These are phyloP conservation scores for Antennarius striatus DNA, from an alignment of 2,113 vertebrate species.

Conservation along the genomic window DNA sequence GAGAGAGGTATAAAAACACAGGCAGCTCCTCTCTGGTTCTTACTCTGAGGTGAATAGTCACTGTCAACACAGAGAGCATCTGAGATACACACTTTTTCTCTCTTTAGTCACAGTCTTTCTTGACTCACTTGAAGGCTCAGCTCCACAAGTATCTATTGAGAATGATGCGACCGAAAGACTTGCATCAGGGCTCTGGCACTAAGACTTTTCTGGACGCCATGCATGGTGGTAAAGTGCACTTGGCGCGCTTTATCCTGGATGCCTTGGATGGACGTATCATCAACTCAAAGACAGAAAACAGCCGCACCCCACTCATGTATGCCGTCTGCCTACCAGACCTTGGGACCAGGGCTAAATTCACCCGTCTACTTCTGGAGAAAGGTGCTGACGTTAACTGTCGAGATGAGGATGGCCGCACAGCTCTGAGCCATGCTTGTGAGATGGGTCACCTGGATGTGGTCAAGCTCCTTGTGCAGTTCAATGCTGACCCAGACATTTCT, in stretches of 20 bases:
- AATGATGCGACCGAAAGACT: constrained; percentile 90
- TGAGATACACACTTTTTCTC: constrained; percentile 35
- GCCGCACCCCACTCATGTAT: constrained; percentile 87
- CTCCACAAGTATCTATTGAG: constrained; percentile 25
- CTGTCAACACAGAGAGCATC: constrained; percentile 52
- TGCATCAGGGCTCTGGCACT: constrained; percentile 87
- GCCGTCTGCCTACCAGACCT: constrained; percentile 85
- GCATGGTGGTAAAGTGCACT: constrained; percentile 87
- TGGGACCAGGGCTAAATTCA: constrained; percentile 81
- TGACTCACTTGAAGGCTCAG: constrained; percentile 11
- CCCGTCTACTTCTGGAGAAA: constrained; percentile 86
- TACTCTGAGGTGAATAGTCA: constrained; percentile 69
- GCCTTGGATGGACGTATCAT: constrained; percentile 89
- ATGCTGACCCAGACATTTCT: constrained; percentile 85
- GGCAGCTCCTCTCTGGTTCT: constrained; percentile 69
- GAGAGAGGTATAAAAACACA: constrained; percentile 82
- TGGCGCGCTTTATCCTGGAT: constrained; percentile 90
- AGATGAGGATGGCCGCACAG: constrained; percentile 86
- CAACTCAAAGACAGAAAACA: constrained; percentile 86
- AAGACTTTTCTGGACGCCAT: constrained; percentile 91
- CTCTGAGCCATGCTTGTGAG: constrained; percentile 88
- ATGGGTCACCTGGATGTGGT: constrained; percentile 85
- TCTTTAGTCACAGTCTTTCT: constrained; percentile 25
- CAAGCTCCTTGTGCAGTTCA: constrained; percentile 89
- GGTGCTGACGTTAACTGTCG: constrained; percentile 86